phyloP scores from a whole-genome alignment of 2,113 vertebrate species.

The Noturus placidus region DNA sequence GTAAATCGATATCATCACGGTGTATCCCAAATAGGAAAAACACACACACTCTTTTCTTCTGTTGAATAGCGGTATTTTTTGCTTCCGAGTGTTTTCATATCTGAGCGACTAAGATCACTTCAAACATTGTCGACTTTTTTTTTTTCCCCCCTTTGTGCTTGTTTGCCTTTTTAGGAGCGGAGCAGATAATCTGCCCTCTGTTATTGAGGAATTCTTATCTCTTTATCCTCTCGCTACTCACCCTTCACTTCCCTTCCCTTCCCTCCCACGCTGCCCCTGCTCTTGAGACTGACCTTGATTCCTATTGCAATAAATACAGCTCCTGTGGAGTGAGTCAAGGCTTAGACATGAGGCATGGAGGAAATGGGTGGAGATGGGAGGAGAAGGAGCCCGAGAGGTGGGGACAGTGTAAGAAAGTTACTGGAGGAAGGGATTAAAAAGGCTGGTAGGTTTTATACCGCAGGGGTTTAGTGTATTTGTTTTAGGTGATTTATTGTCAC shows the following conservation, averaged over 20 bases:
- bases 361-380: constrained; percentile 19
- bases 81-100: background rate
- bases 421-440: background rate
- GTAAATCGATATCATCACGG: background rate
- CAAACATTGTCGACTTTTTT: background rate
- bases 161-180: constrained; percentile 8
- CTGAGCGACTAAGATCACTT: background rate
- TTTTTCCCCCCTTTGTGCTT: background rate
- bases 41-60: background rate
- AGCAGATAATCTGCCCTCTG: constrained; percentile 12
- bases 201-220: constrained; percentile 27
- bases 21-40: background rate
- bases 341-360: constrained; percentile 51
- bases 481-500: background rate
- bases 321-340: constrained; percentile 66
- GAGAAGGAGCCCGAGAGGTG: background rate
- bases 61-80: background rate
- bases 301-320: constrained; percentile 72
- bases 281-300: constrained; percentile 70
- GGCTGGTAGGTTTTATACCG: background rate
- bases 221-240: constrained; percentile 26
- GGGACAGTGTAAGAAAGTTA: background rate
- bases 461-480: background rate
- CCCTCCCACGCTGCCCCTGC: constrained; percentile 28
- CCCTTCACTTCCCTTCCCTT: background rate